Evolutionary conservation across 35 echinoderm and acorn worm species (phyloP).

Genomic region (Hemicentrotus pulcherrimus): DNA sequence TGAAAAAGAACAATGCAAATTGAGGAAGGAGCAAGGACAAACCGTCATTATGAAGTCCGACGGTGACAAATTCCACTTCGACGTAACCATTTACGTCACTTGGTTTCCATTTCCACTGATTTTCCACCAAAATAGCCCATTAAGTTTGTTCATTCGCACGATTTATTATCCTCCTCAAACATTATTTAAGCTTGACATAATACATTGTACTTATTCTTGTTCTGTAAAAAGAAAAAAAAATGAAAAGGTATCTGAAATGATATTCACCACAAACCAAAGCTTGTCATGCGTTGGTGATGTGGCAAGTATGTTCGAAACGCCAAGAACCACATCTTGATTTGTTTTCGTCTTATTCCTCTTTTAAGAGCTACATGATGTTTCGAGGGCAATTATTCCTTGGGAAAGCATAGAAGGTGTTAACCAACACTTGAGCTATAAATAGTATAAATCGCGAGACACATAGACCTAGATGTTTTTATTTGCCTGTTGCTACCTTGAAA

Average conservation of each 20-base stretch:
- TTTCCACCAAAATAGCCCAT: not conserved
- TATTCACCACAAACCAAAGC: not conserved
- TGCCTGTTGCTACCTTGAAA: not conserved
- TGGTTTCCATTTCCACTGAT: not conserved
- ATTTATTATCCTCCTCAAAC: not conserved
- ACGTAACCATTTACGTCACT: not conserved
- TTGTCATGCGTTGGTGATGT: not conserved
- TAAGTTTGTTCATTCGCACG: not conserved
- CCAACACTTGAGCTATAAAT: not conserved
- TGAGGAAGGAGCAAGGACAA: not conserved
- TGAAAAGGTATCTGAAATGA: not conserved
- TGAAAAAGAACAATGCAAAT: not conserved
- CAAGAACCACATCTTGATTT: not conserved
- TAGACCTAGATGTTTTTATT: not conserved
- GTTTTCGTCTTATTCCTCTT: too few relatives aligned
- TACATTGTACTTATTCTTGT: not conserved
- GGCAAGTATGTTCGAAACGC: not conserved
- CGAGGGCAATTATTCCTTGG: not conserved
- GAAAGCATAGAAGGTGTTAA: not conserved
- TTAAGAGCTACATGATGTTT: not conserved
- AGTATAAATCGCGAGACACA: not conserved
- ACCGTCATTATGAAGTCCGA: not conserved
- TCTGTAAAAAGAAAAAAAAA: not conserved
- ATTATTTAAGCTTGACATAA: not conserved
- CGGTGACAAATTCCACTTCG: not conserved